These are phyloP conservation scores for Serinus canaria DNA, from an alignment of 2,113 vertebrate species.

Conservation along the genomic window DNA sequence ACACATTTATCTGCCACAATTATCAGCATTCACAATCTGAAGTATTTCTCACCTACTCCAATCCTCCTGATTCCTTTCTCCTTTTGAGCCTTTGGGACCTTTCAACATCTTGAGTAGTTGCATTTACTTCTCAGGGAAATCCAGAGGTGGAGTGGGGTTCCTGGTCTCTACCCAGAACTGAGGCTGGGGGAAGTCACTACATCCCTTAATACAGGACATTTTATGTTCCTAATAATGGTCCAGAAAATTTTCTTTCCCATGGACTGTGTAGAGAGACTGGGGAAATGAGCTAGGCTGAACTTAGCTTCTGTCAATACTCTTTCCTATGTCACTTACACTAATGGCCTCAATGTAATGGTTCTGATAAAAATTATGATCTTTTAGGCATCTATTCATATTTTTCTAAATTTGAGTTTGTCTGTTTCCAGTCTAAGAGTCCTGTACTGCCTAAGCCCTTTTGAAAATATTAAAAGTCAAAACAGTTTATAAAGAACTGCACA, in stretches of 20 bases:
- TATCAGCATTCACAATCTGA: background rate
- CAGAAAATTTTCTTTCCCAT: background rate
- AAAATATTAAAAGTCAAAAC: fast-evolving
- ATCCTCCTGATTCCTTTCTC: background rate
- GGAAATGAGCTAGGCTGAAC: background rate
- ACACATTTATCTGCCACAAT: background rate
- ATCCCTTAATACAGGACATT: background rate
- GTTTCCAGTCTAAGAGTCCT: background rate
- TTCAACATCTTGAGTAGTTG: background rate
- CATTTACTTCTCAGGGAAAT: background rate
- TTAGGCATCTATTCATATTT: background rate
- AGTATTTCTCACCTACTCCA: background rate
- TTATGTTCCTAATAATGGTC: background rate
- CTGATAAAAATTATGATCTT: background rate
- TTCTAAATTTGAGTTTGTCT: background rate
- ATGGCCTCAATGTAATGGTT: background rate
- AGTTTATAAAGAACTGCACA: background rate
- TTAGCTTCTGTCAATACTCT: background rate
- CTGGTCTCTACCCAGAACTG: background rate
- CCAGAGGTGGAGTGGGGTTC: fast-evolving
- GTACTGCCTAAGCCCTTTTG: background rate
- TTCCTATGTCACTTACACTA: background rate
- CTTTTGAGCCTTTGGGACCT: background rate
- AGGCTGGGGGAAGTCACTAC: fast-evolving
- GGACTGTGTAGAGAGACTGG: no score